Percentiles rank a stretch among this genome's conserved stretches.
Conservation (phyloP, 2,888 invertebrate species). For the Eilema griseolum region DNA sequence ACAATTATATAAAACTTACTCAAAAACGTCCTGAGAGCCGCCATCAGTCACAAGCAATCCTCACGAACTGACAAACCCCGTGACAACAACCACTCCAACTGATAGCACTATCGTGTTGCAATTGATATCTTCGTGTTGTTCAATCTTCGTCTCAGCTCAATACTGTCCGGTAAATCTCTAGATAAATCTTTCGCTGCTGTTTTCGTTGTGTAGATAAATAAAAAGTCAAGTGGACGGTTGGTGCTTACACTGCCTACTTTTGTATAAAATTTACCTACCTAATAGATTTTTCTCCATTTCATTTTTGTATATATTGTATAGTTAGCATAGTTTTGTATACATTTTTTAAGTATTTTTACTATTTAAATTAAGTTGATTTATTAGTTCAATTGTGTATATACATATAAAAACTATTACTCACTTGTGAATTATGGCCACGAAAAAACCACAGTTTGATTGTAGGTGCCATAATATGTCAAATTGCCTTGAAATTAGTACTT, state of each 20-base stretch:
- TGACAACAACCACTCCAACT: constrained; percentile 32
- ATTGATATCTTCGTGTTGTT: constrained; percentile 41
- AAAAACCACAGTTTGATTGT: too few relatives aligned
- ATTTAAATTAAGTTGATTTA: too few relatives aligned
- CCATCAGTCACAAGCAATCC: constrained; percentile 58
- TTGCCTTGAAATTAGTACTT: too few relatives aligned
- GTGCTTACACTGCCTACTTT: not conserved
- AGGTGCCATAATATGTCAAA: too few relatives aligned
- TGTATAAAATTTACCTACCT: too few relatives aligned
- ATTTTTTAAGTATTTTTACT: too few relatives aligned
- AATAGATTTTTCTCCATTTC: too few relatives aligned
- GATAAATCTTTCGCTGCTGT: constrained; percentile 31
- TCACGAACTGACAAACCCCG: constrained; percentile 48
- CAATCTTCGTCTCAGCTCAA: constrained; percentile 4
- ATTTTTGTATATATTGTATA: too few relatives aligned
- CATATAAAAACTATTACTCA: too few relatives aligned
- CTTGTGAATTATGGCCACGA: too few relatives aligned
- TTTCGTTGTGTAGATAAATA: constrained; percentile 10
- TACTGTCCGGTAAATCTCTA: constrained; percentile 9
- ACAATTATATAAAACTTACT: constrained; percentile 57
- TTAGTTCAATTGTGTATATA: too few relatives aligned
- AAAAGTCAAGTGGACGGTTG: not conserved
- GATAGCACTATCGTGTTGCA: constrained; percentile 35
- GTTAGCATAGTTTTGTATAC: too few relatives aligned
- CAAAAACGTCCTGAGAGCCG: constrained; percentile 61